phyloP scores from a whole-genome alignment of 2,888 invertebrate genomes.

The Lithophane socia region DNA sequence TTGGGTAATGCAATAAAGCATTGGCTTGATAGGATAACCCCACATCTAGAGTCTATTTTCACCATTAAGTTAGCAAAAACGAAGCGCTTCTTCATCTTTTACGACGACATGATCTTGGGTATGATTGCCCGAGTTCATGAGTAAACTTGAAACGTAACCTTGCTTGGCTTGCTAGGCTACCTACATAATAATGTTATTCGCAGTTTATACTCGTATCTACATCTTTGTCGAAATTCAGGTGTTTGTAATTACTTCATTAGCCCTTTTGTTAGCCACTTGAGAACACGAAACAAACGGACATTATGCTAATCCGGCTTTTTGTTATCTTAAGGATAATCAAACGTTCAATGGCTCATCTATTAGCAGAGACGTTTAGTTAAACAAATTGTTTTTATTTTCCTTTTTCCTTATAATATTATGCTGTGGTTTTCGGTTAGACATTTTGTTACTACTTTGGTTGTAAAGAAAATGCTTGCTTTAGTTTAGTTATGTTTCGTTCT shows the following conservation, averaged over 20 bases:
- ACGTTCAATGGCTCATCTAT: constrained; percentile 55
- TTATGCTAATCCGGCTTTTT: constrained; percentile 65
- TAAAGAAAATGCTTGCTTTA: background rate
- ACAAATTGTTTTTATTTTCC: constrained; percentile 30
- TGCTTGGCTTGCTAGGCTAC: too few species aligned
- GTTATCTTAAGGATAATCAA: constrained; percentile 68
- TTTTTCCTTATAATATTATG: background rate
- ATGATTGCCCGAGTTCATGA: background rate
- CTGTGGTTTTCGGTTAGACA: background rate
- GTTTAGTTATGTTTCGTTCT: background rate
- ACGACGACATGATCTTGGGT: background rate
- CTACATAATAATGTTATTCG: background rate
- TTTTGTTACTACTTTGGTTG: background rate
- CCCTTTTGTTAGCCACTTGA: constrained; percentile 70
- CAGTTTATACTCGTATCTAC: background rate
- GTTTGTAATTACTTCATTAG: constrained; percentile 64
- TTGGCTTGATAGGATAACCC: background rate
- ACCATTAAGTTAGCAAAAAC: background rate
- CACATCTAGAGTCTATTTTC: background rate
- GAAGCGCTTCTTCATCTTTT: background rate
- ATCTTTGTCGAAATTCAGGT: constrained; percentile 42
- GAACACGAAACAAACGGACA: constrained; percentile 72
- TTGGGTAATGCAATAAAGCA: background rate
- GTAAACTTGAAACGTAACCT: background rate
- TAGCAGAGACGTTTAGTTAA: constrained; percentile 34